These are phyloP conservation scores for Elanoides forficatus DNA, from an alignment of 2,113 vertebrate species.

Conservation along the genomic window DNA sequence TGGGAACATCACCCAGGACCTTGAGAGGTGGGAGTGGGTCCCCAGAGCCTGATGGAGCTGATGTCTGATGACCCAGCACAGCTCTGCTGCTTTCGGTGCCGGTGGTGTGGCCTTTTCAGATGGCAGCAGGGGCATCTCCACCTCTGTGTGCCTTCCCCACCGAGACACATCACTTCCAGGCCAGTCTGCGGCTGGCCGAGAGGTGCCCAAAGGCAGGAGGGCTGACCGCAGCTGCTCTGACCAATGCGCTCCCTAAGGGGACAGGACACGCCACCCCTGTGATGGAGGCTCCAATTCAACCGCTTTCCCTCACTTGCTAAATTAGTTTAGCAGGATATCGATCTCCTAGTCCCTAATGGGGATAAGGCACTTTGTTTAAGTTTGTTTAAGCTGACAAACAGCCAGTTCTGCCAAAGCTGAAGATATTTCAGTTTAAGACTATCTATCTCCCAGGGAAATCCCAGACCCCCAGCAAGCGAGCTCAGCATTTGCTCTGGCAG, in stretches of 20 bases:
- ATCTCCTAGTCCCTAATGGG: constrained; percentile 28
- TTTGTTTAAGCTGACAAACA: constrained; percentile 62
- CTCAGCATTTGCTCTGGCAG: constrained; percentile 32
- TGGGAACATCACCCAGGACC: neutral
- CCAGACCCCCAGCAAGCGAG: constrained; percentile 28
- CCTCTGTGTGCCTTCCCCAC: neutral
- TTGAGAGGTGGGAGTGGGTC: neutral
- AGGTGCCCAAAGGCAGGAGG: neutral
- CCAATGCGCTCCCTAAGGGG: neutral
- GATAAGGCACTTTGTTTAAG: constrained; percentile 40
- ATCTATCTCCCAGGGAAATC: constrained; percentile 48
- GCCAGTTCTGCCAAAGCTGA: constrained; percentile 15
- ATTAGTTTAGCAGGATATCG: constrained; percentile 18
- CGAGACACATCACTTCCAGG: neutral
- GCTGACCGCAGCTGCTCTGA: neutral
- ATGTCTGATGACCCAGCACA: neutral
- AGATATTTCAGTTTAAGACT: constrained; percentile 45
- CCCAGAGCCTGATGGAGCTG: neutral
- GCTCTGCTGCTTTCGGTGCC: neutral
- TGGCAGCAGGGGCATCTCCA: neutral
- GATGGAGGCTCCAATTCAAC: neutral
- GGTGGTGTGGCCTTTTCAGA: neutral
- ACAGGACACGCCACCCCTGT: neutral
- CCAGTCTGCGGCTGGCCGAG: neutral
- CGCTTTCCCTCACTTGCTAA: neutral